Evolutionary conservation across 1,140 invertebrate species (phyloP).

Genomic region (Pemphigus obesinymphae): DNA sequence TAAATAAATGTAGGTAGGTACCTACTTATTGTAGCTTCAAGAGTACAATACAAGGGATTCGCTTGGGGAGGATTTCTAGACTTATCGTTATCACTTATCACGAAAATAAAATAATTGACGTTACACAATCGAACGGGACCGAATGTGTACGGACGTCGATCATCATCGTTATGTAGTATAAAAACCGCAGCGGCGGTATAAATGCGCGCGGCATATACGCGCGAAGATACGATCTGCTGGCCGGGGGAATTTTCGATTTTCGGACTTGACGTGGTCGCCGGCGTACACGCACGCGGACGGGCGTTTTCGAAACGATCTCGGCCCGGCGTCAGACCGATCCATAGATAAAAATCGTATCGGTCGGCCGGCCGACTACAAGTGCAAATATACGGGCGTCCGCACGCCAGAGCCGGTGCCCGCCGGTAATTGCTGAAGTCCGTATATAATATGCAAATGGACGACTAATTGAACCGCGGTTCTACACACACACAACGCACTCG

Average conservation of each 20-base stretch:
- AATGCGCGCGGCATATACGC: neutral
- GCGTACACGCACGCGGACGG: neutral
- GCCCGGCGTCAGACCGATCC: constrained; percentile 12
- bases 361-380: neutral
- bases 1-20: no score
- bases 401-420: neutral
- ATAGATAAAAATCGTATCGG: neutral
- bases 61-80: no score
- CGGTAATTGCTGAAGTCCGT: constrained; percentile 3
- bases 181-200: neutral
- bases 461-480: constrained; percentile 33
- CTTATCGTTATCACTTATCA: no score
- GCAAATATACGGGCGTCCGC: neutral
- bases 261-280: neutral
- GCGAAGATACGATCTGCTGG: neutral
- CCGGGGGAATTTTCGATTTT: neutral
- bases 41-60: no score
- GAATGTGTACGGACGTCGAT: neutral
- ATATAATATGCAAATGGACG: constrained; percentile 27
- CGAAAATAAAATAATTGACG: no score
- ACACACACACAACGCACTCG: neutral
- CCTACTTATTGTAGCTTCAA: no score
- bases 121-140: no score
- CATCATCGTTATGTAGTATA: neutral
- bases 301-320: neutral